These are phyloP conservation scores for Montipora sp. DNA, from an alignment of 64 coral and sea anemone species.

Conservation along the genomic window DNA sequence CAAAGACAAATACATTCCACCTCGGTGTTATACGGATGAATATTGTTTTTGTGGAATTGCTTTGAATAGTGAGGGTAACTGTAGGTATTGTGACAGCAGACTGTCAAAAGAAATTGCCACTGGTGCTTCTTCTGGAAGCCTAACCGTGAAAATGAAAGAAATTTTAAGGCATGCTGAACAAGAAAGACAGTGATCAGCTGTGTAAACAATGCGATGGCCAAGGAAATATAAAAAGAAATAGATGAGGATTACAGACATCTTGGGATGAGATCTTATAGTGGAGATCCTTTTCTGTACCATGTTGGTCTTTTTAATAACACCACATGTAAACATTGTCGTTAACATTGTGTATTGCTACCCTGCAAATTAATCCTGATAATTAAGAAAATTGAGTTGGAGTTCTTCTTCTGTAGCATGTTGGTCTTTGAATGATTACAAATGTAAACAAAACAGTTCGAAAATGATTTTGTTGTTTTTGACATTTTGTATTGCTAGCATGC, in stretches of 20 bases:
- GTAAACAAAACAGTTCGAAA: constrained; percentile 19
- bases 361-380: not conserved
- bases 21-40: not conserved
- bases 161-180: constrained; percentile 60
- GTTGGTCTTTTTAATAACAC: not conserved
- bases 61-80: constrained; percentile 31
- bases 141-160: constrained; percentile 60
- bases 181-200: not conserved
- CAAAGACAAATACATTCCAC: constrained; percentile 47
- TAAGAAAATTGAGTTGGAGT: constrained; percentile 26
- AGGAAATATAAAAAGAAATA: not conserved
- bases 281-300: constrained; percentile 1
- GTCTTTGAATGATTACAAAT: constrained; percentile 30
- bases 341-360: not conserved
- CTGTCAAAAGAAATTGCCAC: constrained; percentile 66
- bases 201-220: not conserved
- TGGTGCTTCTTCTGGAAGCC: constrained; percentile 44
- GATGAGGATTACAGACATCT: not conserved
- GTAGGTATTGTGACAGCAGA: constrained; percentile 50
- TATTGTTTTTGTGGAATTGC: constrained; percentile 39
- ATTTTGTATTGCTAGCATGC: not conserved
- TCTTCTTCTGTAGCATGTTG: constrained; percentile 8
- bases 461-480: not conserved
- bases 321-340: constrained; percentile 11
- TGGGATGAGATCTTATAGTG: not conserved